A percentile compares a stretch with the other conserved stretches of the same genome.
These are phyloP conservation scores for Lynx canadensis DNA, from an alignment of 2,113 vertebrate species.

Conservation along the genomic window DNA sequence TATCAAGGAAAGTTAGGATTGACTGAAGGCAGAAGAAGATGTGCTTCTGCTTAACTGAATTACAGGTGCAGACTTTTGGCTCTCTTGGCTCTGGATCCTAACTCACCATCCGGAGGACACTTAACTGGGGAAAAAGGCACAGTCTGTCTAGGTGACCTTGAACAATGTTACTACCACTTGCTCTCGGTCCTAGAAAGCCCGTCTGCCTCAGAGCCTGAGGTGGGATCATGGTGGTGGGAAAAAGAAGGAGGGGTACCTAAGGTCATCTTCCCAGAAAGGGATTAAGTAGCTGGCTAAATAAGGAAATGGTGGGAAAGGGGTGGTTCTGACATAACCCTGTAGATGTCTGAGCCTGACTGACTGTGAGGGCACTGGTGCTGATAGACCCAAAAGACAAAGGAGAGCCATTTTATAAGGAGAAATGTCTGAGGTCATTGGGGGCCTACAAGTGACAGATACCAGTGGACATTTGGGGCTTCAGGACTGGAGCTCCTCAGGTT, in stretches of 20 bases:
- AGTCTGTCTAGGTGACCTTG: neutral
- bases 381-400: neutral
- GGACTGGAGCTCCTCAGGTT: neutral
- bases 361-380: neutral
- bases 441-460: neutral
- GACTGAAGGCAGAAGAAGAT: neutral
- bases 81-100: neutral
- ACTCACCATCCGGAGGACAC: neutral
- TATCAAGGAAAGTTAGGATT: neutral
- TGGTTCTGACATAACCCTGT: neutral
- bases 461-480: neutral
- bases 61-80: neutral
- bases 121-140: neutral
- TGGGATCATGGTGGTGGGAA: neutral
- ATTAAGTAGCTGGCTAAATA: neutral
- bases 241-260: neutral
- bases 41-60: neutral
- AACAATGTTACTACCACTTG: neutral
- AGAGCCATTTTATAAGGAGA: neutral
- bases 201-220: neutral
- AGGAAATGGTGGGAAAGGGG: neutral
- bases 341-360: neutral
- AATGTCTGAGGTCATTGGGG: neutral
- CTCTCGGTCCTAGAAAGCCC: neutral
- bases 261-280: neutral